Evolutionary conservation across 2,888 invertebrate species (phyloP), one percentile per base, ranked within the genome.

Genomic region (Drosophila engyochracea): DNA sequence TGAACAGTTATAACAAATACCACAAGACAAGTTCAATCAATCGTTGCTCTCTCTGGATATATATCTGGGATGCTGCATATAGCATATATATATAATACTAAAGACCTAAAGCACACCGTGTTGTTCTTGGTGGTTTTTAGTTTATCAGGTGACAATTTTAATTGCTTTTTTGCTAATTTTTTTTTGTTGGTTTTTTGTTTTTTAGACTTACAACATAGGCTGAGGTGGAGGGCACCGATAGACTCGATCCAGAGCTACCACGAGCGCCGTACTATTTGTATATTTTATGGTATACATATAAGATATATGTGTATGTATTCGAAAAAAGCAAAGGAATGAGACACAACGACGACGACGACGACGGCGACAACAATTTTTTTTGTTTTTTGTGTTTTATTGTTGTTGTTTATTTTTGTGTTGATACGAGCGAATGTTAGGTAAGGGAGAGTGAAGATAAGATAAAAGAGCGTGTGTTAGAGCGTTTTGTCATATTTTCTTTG

Each of bases 171-270:
- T 39, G 57, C 2, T 41, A 5, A 2, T 16, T 41, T 44, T 35
- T 57, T 22, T 31, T 25, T 16, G 5, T n/a, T 55, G 37, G 4
- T 58, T 22, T 81, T 86, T 79, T 87, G 91, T 92, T 91, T 91
- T 91, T 91, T 92, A 94, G 94, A 95, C 95, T 95, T 95, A 95
- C 95, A 94, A 94, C 95, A 94, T 94, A 94, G 92, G 94, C 95
- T 92, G 95, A 96, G 93, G 96, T 94, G 92, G 96, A 96, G 94
- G 96, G 97, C 95, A 97, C 97, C 94, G 96, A 96, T 94, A 96
- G 95, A 95, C 96, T 96, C 94, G 96, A 96, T 95, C 97, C 97
- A 94, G 95, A 95, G 92, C 95, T 95, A 94, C 95, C 95, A 91
- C 95, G 94, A 93, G 95, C 95, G 93, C 87, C 87, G 71, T 88